A percentile compares a stretch with the other conserved stretches of the same genome.
Evolutionary conservation across 1,140 invertebrate species (phyloP).

Genomic region (Drosophila nasuta): DNA sequence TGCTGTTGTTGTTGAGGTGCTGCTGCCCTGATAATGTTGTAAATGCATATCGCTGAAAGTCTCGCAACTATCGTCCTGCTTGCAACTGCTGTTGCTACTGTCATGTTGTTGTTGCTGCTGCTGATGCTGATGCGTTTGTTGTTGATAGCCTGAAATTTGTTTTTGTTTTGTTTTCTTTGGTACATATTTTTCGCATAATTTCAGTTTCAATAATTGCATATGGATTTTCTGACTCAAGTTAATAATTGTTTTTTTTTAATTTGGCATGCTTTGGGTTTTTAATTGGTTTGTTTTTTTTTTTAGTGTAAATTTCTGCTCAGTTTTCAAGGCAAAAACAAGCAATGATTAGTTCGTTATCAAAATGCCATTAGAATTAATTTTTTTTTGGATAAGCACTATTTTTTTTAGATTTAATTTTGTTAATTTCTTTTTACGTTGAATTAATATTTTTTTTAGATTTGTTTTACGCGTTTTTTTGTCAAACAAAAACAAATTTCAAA

Average conservation of each 20-base stretch:
- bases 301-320: constrained; percentile 43
- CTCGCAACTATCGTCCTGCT: constrained; percentile 55
- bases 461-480: constrained; percentile 43
- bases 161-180: constrained; percentile 74
- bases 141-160: constrained; percentile 79
- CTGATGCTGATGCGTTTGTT: constrained; percentile 47
- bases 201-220: constrained; percentile 39
- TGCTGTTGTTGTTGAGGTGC: constrained; percentile 24
- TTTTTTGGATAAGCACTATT: constrained; percentile 53
- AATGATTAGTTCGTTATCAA: constrained; percentile 69
- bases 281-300: constrained; percentile 25
- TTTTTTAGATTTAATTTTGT: constrained; percentile 60
- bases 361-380: constrained; percentile 60
- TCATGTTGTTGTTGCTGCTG: constrained; percentile 32
- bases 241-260: constrained; percentile 33
- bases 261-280: constrained; percentile 48
- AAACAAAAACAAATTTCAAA: constrained; percentile 84
- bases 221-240: constrained; percentile 37
- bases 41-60: constrained; percentile 44
- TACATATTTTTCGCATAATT: constrained; percentile 48
- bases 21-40: constrained; percentile 42
- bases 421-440: constrained; percentile 49
- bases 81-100: constrained; percentile 49
- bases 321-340: constrained; percentile 71
- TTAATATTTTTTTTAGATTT: constrained; percentile 45